Conservation (phyloP, 1,140 invertebrate genomes). For the Eciton burchellii region DNA sequence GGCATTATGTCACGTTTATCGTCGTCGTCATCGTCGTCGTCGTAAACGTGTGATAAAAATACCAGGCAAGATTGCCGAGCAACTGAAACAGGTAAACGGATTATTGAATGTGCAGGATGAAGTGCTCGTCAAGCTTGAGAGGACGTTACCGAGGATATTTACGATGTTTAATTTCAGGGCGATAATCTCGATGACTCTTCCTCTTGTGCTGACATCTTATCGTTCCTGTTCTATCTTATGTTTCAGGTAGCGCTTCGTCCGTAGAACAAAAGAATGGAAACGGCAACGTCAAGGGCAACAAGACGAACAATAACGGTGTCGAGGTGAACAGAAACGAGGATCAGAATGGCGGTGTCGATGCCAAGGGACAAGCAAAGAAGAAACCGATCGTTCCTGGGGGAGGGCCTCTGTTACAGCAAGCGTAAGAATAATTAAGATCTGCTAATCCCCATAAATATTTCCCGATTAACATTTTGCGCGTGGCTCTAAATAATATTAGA, state of each 20-base stretch:
- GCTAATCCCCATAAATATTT: neutral
- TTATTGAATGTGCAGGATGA: slow-evolving; percentile 6
- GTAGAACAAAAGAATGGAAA: slow-evolving; percentile 84
- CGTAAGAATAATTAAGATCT: slow-evolving; percentile 78
- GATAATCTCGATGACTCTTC: slow-evolving; percentile 2
- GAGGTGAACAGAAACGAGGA: slow-evolving; percentile 83
- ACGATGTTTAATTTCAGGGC: slow-evolving; percentile 10
- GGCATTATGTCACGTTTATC: slow-evolving; percentile 14
- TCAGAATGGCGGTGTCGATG: slow-evolving; percentile 79
- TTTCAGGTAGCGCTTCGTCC: slow-evolving; percentile 81
- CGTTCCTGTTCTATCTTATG: neutral
- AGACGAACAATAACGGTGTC: slow-evolving; percentile 83
- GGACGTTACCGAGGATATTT: slow-evolving; percentile 12
- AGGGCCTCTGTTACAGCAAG: slow-evolving; percentile 85
- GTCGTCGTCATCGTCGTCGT: neutral
- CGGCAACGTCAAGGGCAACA: slow-evolving; percentile 80
- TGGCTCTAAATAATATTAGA: too few relatives aligned
- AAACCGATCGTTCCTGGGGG: slow-evolving; percentile 79
- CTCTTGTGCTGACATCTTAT: neutral
- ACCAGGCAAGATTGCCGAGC: neutral
- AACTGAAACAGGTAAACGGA: neutral
- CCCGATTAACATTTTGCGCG: too few relatives aligned
- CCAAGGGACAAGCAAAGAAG: slow-evolving; percentile 81
- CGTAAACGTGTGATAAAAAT: neutral
- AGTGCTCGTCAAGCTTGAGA: neutral